phyloP scores from a whole-genome alignment of 2,888 invertebrate genomes.

The Busseola fusca region DNA sequence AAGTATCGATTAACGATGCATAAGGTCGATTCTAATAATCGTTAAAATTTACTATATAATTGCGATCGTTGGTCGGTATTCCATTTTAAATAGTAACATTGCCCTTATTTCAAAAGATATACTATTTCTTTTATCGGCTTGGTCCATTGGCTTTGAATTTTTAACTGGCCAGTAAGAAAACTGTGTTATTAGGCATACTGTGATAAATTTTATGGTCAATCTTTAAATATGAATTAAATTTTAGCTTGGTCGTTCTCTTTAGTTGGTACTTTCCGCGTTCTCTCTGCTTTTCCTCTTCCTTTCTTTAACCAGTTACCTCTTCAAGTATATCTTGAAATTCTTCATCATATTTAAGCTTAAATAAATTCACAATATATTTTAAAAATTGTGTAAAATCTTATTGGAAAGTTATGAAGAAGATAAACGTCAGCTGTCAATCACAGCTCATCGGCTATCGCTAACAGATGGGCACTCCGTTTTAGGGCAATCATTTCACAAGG shows the following conservation, averaged over 20 bases:
- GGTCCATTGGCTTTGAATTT: constrained; percentile 11
- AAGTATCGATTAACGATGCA: constrained; percentile 46
- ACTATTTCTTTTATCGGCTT: constrained; percentile 28
- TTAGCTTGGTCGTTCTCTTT: neutral
- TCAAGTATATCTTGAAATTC: neutral
- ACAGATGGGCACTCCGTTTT: constrained; percentile 63
- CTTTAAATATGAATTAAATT: neutral
- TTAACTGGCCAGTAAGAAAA: neutral
- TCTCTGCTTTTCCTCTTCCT: neutral
- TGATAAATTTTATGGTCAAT: constrained; percentile 9
- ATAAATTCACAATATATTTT: constrained; percentile 45
- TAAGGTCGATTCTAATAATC: constrained; percentile 55
- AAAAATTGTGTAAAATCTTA: constrained; percentile 45
- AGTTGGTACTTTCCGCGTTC: neutral
- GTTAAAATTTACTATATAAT: constrained; percentile 52
- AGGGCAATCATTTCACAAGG: constrained; percentile 63
- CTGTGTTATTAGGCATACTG: neutral
- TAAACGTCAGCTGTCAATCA: constrained; percentile 62
- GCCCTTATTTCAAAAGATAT: constrained; percentile 35
- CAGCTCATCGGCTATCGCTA: constrained; percentile 56
- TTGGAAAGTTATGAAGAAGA: constrained; percentile 59
- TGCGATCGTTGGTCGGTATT: constrained; percentile 41
- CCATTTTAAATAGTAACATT: constrained; percentile 50
- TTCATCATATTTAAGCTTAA: neutral
- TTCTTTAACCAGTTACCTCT: neutral